Conservation (phyloP, 2,797 vertebrate species). For the Oreonectes daqikongensis region DNA sequence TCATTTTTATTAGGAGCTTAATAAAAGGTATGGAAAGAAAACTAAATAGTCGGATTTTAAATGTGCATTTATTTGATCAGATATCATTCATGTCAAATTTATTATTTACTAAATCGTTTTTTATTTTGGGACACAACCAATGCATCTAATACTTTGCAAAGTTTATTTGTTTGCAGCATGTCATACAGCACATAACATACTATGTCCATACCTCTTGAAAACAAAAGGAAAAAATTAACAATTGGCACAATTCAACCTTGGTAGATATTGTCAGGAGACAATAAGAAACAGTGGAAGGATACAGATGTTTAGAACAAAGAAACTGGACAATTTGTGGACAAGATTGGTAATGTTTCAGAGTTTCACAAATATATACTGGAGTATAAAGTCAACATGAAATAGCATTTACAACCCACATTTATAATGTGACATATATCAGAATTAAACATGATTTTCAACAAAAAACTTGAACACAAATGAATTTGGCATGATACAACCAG, state of each 20-base stretch:
- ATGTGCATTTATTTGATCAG: neutral
- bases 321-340: conserved; percentile 62
- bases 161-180: conserved; percentile 36
- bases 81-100: no score
- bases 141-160: conserved; percentile 28
- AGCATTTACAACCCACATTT: neutral
- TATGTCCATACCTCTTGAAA: conserved; percentile 23
- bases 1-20: neutral
- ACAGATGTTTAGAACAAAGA: conserved; percentile 63
- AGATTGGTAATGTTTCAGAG: conserved; percentile 55
- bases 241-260: conserved; percentile 31
- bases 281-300: conserved; percentile 53
- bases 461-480: no score
- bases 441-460: neutral
- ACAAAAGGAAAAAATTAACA: conserved; percentile 22
- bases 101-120: no score
- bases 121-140: neutral
- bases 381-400: conserved; percentile 10
- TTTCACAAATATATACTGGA: conserved; percentile 54
- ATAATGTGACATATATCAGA: neutral
- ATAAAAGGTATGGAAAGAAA: conserved; percentile 1
- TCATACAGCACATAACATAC: conserved; percentile 31
- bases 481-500: neutral
- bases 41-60: neutral
- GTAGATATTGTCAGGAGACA: neutral